phyloP scores from a whole-genome alignment of 1,140 invertebrate genomes.

The Sycobia sp. region DNA sequence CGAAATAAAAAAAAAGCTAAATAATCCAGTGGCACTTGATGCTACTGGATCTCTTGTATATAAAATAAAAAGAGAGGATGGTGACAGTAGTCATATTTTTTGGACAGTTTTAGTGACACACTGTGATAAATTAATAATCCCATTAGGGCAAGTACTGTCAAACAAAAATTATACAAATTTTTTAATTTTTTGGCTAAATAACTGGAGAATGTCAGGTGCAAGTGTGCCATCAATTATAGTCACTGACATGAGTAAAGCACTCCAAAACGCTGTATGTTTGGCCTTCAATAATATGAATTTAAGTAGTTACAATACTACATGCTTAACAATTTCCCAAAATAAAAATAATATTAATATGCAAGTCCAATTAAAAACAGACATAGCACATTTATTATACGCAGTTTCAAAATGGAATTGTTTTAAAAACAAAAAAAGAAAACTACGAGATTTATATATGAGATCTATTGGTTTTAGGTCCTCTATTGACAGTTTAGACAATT shows the following conservation, averaged over 20 bases:
- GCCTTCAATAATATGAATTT: not conserved
- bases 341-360: not conserved
- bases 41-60: constrained; percentile 5
- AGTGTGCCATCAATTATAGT: not conserved
- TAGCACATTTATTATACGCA: constrained; percentile 7
- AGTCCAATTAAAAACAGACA: not conserved
- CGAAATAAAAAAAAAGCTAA: not conserved
- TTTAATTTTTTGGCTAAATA: not conserved
- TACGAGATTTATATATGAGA: not conserved
- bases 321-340: not conserved
- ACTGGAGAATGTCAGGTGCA: not conserved
- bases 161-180: constrained; percentile 3
- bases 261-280: not conserved
- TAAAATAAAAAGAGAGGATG: not conserved
- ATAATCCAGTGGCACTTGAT: constrained; percentile 4
- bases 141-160: constrained; percentile 1
- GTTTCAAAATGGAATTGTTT: not conserved
- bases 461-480: not conserved
- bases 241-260: not conserved
- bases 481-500: not conserved
- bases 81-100: not conserved
- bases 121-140: constrained; percentile 2
- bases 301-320: not conserved
- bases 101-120: not conserved
- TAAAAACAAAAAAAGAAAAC: not conserved